Percentiles rank a stretch among this genome's conserved stretches.
Evolutionary conservation across 2,888 invertebrate genomes (phyloP).

Genomic region (Hirtodrosophila trivittata): DNA sequence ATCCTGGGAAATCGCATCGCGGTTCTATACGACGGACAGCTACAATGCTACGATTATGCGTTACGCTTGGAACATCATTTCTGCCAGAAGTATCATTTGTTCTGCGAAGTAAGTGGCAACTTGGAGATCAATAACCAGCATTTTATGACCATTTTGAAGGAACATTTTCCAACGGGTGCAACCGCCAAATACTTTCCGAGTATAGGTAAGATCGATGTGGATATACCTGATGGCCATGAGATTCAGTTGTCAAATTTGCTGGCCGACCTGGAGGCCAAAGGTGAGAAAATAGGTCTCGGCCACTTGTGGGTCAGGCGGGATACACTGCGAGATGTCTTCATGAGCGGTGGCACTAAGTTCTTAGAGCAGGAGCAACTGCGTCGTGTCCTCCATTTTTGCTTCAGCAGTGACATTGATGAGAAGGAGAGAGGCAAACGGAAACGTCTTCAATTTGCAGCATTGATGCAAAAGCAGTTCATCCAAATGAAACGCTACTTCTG

Average conservation of each 20-base stretch:
- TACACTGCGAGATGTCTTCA: conserved; percentile 11
- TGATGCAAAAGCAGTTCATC: neutral
- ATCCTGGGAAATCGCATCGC: conserved; percentile 28
- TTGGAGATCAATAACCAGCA: neutral
- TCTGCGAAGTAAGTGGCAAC: neutral
- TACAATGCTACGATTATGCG: conserved; percentile 12
- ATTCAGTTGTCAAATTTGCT: neutral
- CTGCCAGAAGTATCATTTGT: conserved; percentile 8
- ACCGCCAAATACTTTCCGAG: neutral
- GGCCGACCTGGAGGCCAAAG: neutral
- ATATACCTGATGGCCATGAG: neutral
- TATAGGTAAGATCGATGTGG: conserved; percentile 2
- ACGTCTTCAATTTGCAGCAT: neutral
- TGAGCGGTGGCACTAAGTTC: neutral
- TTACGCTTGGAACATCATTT: neutral
- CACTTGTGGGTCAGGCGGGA: conserved; percentile 5
- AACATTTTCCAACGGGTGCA: neutral
- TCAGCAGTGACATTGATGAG: neutral
- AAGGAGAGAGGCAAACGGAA: neutral
- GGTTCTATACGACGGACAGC: conserved; percentile 8
- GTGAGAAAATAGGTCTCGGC: neutral
- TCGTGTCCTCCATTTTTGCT: neutral
- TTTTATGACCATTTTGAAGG: neutral
- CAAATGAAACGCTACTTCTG: neutral
- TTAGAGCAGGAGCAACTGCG: too few relatives aligned